Base-by-base conservation (phyloP, 2,888 invertebrate genomes). In the Dasysyrphus albostriatus region DNA sequence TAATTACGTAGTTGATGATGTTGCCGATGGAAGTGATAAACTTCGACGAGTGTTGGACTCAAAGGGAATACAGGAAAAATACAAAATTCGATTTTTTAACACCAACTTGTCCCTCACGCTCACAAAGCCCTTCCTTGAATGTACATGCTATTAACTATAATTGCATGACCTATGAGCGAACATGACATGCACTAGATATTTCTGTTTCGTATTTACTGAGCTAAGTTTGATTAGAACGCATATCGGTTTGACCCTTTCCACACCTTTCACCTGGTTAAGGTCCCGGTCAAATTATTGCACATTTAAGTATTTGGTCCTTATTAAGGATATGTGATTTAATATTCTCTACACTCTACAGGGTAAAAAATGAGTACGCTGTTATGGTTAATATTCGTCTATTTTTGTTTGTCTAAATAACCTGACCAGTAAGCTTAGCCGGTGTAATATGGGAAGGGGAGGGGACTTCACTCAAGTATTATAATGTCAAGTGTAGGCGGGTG, bases 291-390 rank as follows among this genome's bases (percentile, higher is more conserved):
- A 82, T 87, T 74, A 77, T 82, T 87, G 85, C 81, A n/a, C 69
- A 65, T 65, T 75, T 56, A 37, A 49, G 44, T 72, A 67, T 58
- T 77, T 37, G 44, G 82, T 54, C 74, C 77, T 73, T 82, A 77
- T 75, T 77, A 74, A 81, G 77, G 70, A 78, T 74, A 87, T 82
- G 77, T 82, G 85, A 82, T 87, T 87, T 87, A 74, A 82, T 85
- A 85, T 85, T 77, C 81, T 81, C 47, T 63, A 69, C 54, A 74
- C 44, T 47, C 67, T 73, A 65, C 3, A 49, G 56, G 63, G 63
- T 19, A 32, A 14, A n/a, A 39, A 65, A 34, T 9, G 34, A 67
- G 49, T 54, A 14, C 32, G 19, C 24, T 24, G 12, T 24, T 24
- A 12, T 24, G 54, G 16, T 8, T n/a, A n/a, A 44, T 12, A n/a